Percentiles rank a stretch among this genome's conserved stretches.
Conservation (phyloP, 1,140 invertebrate species). For the Magallana angulata region DNA sequence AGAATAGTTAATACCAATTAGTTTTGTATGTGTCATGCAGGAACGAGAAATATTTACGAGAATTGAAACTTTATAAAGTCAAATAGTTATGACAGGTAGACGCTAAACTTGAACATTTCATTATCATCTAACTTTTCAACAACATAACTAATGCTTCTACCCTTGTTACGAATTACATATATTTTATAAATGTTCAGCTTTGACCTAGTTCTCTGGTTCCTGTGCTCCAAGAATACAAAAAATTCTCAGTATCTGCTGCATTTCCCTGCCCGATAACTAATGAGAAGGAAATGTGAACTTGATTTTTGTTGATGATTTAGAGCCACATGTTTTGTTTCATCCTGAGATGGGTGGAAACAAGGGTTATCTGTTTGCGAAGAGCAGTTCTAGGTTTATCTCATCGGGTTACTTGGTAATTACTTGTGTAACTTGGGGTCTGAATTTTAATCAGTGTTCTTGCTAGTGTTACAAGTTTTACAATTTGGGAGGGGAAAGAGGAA, state of each 20-base stretch:
- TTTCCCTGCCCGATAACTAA: conserved; percentile 28
- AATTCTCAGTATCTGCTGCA: conserved; percentile 12
- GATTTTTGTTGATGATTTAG: conserved; percentile 36
- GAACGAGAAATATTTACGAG: too few relatives aligned
- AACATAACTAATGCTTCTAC: too few relatives aligned
- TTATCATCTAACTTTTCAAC: too few relatives aligned
- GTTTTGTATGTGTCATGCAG: too few relatives aligned
- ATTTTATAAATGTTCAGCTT: too few relatives aligned
- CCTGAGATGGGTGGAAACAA: not conserved
- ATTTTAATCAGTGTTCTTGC: not conserved
- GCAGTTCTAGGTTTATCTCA: not conserved
- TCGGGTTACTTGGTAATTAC: conserved; percentile 9
- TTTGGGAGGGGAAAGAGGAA: too few relatives aligned
- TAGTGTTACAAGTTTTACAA: too few relatives aligned
- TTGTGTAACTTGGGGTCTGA: conserved; percentile 5
- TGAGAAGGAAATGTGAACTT: conserved; percentile 36
- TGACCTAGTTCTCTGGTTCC: not conserved
- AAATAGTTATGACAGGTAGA: too few relatives aligned
- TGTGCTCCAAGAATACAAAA: conserved; percentile 21
- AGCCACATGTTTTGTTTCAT: conserved; percentile 33
- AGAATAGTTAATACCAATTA: too few relatives aligned
- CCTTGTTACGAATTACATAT: too few relatives aligned
- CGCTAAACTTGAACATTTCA: too few relatives aligned
- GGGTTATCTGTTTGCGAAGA: conserved; percentile 6
- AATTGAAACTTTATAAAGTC: too few relatives aligned